Evolutionary conservation across 2,797 vertebrate species (phyloP), one percentile per base, ranked within the genome.

Genomic region (Argentina silus): DNA sequence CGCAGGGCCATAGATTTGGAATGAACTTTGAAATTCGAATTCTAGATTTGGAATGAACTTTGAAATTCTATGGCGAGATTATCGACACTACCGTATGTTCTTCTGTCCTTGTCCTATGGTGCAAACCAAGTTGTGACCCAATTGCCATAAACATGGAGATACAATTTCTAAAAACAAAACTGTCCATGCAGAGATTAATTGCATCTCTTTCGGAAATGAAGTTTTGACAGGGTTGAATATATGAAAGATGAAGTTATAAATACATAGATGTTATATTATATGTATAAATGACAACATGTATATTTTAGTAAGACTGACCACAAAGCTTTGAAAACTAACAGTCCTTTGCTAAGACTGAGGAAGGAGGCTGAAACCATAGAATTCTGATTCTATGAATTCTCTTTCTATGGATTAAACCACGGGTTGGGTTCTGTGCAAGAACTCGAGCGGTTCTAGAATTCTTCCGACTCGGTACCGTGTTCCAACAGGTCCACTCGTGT

Each of bases 271-370:
- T 72, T 74, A 48, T 89, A 81, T 86, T 78, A 63, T 81, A 79
- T 81, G 80, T 79, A 86, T 86, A 79, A 84, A 89, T 82, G 78
- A 86, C 36, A 51, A 77, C 75, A 74, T 81, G 73, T 83, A 83
- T 89, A 81, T 91, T 93, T 93, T 91, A 65, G 72, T 80, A 90
- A 90, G 81, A 75, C 69, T 84, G 87, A 82, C 82, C 78, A 84
- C 62, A 81, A 79, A 77, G 68, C 72, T 86, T 82, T 88, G 73
- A 84, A 88, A 85, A 79, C 67, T 69, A 76, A 72, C 53, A 68
- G 79, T 76, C 74, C 81, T 88, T 83, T 68, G 76, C 69, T 82
- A 78, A 60, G 67, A 74, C 27, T 36, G 27, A 79, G 48, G 70
- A 75, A 56, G 77, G 77, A 66, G 77, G 84, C 70, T 73, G 65